Evolutionary conservation across 2,888 invertebrate species (phyloP).

Genomic region (Lasioglossum leucozonium): DNA sequence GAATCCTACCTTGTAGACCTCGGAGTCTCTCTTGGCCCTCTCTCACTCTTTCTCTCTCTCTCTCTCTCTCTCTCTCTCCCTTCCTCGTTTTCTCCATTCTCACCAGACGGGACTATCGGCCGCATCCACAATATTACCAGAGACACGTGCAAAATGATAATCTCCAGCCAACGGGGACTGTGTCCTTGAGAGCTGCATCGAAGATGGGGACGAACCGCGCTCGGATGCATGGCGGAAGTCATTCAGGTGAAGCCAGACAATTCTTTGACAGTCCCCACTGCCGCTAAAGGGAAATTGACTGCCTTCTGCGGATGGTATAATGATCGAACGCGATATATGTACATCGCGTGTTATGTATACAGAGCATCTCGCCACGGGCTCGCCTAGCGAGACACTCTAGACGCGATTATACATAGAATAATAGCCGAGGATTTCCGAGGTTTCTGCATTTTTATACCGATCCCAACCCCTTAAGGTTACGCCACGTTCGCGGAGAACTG

Average conservation of each 20-base stretch:
- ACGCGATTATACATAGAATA: conserved; percentile 20
- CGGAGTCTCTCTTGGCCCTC: not conserved
- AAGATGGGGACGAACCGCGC: conserved; percentile 33
- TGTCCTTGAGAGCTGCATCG: conserved; percentile 60
- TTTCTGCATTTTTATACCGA: conserved; percentile 14
- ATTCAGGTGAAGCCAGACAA: conserved; percentile 67
- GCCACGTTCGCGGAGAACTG: not conserved
- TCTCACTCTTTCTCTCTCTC: not conserved
- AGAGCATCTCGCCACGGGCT: conserved; percentile 13
- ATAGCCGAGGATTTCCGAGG: not conserved
- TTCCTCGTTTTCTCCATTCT: conserved; percentile 57
- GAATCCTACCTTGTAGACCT: conserved; percentile 50
- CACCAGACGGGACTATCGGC: conserved; percentile 56
- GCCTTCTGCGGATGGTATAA: conserved; percentile 68
- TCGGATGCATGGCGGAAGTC: conserved; percentile 66
- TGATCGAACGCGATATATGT: conserved; percentile 64
- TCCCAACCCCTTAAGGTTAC: not conserved
- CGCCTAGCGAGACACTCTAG: conserved; percentile 11
- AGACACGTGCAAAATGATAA: conserved; percentile 72
- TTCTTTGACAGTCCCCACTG: conserved; percentile 62
- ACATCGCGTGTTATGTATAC: conserved; percentile 57
- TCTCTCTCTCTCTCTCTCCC: not conserved
- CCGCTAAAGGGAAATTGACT: conserved; percentile 56
- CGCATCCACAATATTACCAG: conserved; percentile 62
- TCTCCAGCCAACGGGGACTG: conserved; percentile 28